Evolutionary conservation across 2,113 vertebrate species (phyloP).

Genomic region (Ammodytes marinus): DNA sequence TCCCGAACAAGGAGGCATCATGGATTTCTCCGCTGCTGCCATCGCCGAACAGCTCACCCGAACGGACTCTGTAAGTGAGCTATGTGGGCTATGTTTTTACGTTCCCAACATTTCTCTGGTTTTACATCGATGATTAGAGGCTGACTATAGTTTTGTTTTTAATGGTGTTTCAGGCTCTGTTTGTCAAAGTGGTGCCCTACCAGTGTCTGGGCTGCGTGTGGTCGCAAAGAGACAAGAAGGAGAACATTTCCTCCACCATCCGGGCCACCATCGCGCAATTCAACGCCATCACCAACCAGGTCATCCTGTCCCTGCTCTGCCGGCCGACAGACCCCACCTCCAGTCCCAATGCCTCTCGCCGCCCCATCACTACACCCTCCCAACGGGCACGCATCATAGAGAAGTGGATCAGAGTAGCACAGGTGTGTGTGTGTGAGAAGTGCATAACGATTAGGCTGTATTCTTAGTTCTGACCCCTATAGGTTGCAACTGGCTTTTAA

Average conservation of each 20-base stretch:
- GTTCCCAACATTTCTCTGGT: background rate
- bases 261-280: conserved; percentile 91
- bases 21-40: conserved; percentile 83
- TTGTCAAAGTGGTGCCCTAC: conserved; percentile 85
- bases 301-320: conserved; percentile 88
- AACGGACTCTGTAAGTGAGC: conserved; percentile 85
- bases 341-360: conserved; percentile 38
- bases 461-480: background rate
- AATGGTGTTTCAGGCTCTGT: conserved; percentile 84
- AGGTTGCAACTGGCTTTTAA: background rate
- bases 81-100: background rate
- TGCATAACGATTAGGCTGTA: background rate
- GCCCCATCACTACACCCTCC: conserved; percentile 55
- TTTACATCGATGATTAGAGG: background rate
- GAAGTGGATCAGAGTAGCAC: conserved; percentile 91
- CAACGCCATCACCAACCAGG: conserved; percentile 88
- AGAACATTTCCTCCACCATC: conserved; percentile 87
- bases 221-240: conserved; percentile 92
- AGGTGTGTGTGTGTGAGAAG: conserved; percentile 75
- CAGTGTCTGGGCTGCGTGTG: conserved; percentile 93
- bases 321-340: conserved; percentile 32
- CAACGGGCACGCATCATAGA: conserved; percentile 89
- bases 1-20: conserved; percentile 73
- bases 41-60: conserved; percentile 90
- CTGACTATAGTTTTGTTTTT: background rate